Conservation (phyloP, 2,113 vertebrate genomes). For the Dicaeum eximium region DNA sequence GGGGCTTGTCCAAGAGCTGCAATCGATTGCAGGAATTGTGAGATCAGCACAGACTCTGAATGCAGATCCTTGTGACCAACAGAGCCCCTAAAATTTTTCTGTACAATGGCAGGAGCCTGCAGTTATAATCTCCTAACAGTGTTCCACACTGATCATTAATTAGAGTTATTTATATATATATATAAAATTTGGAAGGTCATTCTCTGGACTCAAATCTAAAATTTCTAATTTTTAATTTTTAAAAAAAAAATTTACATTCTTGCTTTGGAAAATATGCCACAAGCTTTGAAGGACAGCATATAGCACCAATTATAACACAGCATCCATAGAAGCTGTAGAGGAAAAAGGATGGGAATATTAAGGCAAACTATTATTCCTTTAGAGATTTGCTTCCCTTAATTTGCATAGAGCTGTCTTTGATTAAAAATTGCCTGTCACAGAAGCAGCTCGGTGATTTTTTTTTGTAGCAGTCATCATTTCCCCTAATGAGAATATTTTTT, state of each 20-base stretch:
- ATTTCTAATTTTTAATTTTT: not conserved
- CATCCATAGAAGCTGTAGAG: not conserved
- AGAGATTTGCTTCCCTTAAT: not conserved
- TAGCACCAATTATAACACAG: not conserved
- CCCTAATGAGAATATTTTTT: conserved; percentile 9
- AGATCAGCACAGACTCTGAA: not conserved
- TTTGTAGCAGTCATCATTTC: not conserved
- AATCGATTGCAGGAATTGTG: rapidly evolving
- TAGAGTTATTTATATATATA: not conserved
- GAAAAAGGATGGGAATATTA: not conserved
- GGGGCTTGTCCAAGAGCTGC: not conserved
- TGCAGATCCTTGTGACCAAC: not conserved
- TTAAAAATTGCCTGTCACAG: conserved; percentile 20
- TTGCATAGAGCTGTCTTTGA: not conserved
- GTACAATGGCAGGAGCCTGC: rapidly evolving
- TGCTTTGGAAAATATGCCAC: not conserved
- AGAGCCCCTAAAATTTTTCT: not conserved
- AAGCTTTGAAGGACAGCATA: not conserved
- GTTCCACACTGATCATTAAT: not conserved
- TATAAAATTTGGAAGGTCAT: not conserved
- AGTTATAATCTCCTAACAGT: not conserved
- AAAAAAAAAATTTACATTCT: not conserved
- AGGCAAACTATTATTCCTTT: not conserved
- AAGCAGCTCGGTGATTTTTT: not conserved
- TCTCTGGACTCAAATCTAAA: not conserved